Evolutionary conservation across 1,140 invertebrate species (phyloP).

Genomic region (Zaprionus gabonicus): DNA sequence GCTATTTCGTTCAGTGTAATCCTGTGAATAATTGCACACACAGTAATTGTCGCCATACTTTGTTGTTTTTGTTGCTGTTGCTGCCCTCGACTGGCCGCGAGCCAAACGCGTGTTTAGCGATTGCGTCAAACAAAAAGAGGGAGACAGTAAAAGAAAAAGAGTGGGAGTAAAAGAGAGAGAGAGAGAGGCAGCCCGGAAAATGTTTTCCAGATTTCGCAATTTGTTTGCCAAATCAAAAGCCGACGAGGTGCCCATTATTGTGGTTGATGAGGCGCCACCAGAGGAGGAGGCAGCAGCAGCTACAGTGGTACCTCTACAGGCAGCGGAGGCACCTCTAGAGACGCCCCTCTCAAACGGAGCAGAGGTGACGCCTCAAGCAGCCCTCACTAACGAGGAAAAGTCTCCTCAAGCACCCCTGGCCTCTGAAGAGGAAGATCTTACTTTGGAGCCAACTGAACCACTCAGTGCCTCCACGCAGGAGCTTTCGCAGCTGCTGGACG

Average conservation of each 20-base stretch:
- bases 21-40: slow-evolving; percentile 56
- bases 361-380: background rate
- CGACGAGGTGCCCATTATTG: slow-evolving; percentile 63
- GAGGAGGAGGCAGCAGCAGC: slow-evolving; percentile 1
- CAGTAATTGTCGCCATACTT: slow-evolving; percentile 53
- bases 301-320: background rate
- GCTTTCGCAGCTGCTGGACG: slow-evolving; percentile 58
- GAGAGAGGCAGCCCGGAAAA: slow-evolving; percentile 26
- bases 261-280: slow-evolving; percentile 47
- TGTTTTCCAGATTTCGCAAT: slow-evolving; percentile 83
- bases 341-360: no score
- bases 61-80: background rate
- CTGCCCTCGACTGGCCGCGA: slow-evolving; percentile 51
- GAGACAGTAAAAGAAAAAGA: slow-evolving; percentile 26
- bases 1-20: slow-evolving; percentile 26
- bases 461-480: slow-evolving; percentile 58
- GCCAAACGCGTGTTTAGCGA: slow-evolving; percentile 71
- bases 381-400: background rate
- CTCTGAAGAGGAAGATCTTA: slow-evolving; percentile 62
- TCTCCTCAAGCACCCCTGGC: slow-evolving; percentile 48
- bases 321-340: background rate
- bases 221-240: slow-evolving; percentile 75
- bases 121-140: slow-evolving; percentile 67
- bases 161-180: background rate
- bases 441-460: slow-evolving; percentile 7